Evolutionary conservation across 2,888 invertebrate species (phyloP).

Genomic region (Caradrina clavipalpis): DNA sequence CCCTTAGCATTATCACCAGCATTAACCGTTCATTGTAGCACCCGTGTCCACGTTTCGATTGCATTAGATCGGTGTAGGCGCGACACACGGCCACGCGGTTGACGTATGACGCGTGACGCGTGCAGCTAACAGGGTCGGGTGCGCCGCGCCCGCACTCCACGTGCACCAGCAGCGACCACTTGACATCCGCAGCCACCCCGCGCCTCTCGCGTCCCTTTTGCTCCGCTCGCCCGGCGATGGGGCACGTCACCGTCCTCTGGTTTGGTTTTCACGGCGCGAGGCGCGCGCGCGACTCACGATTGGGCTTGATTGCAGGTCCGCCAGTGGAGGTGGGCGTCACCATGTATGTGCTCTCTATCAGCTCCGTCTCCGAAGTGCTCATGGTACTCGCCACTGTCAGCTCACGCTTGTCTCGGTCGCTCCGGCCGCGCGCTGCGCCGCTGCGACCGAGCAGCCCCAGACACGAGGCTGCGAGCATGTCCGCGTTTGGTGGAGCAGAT

Average conservation of each 20-base stretch:
- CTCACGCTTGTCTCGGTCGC: slow-evolving; percentile 88
- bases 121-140: slow-evolving; percentile 43
- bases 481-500: slow-evolving; percentile 88
- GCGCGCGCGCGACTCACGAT: slow-evolving; percentile 84
- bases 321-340: slow-evolving; percentile 99
- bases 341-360: slow-evolving; percentile 99
- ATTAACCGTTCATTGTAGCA: slow-evolving; percentile 90
- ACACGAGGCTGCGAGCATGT: slow-evolving; percentile 91
- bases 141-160: slow-evolving; percentile 50
- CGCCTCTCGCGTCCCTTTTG: slow-evolving; percentile 73
- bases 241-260: slow-evolving; percentile 84
- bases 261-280: slow-evolving; percentile 86
- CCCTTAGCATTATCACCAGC: slow-evolving; percentile 88
- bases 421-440: slow-evolving; percentile 78
- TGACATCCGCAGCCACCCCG: slow-evolving; percentile 72
- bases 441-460: slow-evolving; percentile 90
- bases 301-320: slow-evolving; percentile 95
- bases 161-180: slow-evolving; percentile 54
- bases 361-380: slow-evolving; percentile 99
- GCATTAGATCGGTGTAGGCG: slow-evolving; percentile 73
- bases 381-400: slow-evolving; percentile 95
- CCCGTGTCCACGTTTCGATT: slow-evolving; percentile 89
- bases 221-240: slow-evolving; percentile 79
- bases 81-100: slow-evolving; percentile 65
- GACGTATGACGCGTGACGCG: slow-evolving; percentile 53